Evolutionary conservation across 2,797 vertebrate species (phyloP).

Genomic region (Cirrhinus mrigala): DNA sequence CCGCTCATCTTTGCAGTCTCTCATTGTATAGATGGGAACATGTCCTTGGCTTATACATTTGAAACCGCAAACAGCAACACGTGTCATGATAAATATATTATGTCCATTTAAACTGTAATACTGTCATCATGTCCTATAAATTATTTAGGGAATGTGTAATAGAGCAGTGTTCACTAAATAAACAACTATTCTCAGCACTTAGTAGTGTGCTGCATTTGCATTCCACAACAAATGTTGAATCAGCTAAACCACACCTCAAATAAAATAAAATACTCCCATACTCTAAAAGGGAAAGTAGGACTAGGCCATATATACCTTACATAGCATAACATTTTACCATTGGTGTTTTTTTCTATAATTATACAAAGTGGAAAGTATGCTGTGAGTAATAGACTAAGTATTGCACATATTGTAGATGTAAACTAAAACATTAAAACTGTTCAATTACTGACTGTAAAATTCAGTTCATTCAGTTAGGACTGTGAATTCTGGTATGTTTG

Average conservation of each 20-base stretch:
- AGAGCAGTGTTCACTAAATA: not conserved
- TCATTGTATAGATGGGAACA: not conserved
- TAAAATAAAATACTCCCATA: conserved; percentile 3
- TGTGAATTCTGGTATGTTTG: not conserved
- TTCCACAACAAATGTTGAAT: not conserved
- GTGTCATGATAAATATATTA: not conserved
- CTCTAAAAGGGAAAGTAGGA: not conserved
- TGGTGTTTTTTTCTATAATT: not conserved
- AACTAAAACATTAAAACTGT: not conserved
- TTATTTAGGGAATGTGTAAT: conserved; percentile 6
- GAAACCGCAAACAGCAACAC: not conserved
- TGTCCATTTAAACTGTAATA: not conserved
- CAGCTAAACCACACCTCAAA: not conserved
- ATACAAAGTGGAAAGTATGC: not conserved
- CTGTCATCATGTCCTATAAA: conserved; percentile 4
- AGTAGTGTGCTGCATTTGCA: not conserved
- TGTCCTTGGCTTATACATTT: not conserved
- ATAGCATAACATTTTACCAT: not conserved
- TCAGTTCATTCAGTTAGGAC: too few relatives aligned
- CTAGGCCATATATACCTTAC: not conserved
- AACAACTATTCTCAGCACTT: conserved; percentile 15
- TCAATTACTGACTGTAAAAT: conserved; percentile 5
- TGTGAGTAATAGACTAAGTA: not conserved
- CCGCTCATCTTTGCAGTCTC: not conserved
- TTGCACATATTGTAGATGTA: not conserved